phyloP scores from a whole-genome alignment of 2,797 vertebrate species.

The Sylvilagus floridanus region DNA sequence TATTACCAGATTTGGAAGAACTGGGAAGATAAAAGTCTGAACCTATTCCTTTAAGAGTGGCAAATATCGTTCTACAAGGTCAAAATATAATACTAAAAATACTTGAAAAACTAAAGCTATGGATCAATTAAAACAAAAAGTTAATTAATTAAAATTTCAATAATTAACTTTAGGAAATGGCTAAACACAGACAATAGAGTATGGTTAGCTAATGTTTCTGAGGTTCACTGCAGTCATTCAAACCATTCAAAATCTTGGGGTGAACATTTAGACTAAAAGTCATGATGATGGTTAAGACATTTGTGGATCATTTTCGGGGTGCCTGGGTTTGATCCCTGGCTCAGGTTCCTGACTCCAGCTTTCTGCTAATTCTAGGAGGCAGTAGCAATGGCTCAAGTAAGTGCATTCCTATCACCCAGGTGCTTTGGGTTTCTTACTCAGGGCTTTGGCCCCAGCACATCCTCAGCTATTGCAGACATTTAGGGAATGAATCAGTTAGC shows the following conservation, averaged over 20 bases:
- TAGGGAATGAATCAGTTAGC: too few species aligned
- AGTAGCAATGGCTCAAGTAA: too few species aligned
- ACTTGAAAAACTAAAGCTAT: not conserved
- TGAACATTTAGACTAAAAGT: too few species aligned
- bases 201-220: not conserved
- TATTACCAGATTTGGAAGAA: not conserved
- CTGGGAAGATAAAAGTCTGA: not conserved
- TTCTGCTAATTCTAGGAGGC: too few species aligned
- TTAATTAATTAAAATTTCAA: not conserved
- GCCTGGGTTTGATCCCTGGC: too few species aligned
- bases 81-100: conserved; percentile 38
- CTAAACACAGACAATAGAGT: not conserved
- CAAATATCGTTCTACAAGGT: not conserved
- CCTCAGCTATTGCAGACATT: too few species aligned
- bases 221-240: conserved; percentile 17
- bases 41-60: not conserved
- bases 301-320: too few species aligned
- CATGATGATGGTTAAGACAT: too few species aligned
- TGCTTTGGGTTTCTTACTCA: too few species aligned
- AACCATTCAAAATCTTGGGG: conserved; percentile 32
- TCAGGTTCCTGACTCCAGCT: too few species aligned
- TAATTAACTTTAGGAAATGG: not conserved
- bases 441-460: too few species aligned
- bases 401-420: too few species aligned
- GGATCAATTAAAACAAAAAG: not conserved